Evolutionary conservation across 2,888 invertebrate species (phyloP).

Genomic region (Caenorhabditis becei): DNA sequence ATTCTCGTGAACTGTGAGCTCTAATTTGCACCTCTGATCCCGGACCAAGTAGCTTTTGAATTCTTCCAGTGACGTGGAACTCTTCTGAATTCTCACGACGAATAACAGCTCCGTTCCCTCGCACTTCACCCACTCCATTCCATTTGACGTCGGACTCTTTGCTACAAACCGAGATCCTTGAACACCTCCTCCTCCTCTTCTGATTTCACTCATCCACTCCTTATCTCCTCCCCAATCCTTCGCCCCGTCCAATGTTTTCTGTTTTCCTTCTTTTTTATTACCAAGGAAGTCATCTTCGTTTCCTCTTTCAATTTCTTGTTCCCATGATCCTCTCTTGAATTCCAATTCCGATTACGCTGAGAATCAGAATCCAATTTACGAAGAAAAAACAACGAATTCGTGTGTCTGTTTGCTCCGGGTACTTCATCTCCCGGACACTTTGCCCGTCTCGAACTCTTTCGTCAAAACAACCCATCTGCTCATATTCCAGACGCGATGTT

Average conservation of each 20-base stretch:
- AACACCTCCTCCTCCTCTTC: background rate
- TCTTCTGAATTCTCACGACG: background rate
- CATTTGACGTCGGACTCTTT: background rate
- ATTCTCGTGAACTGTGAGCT: background rate
- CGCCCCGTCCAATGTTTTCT: background rate
- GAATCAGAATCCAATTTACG: conserved; percentile 12
- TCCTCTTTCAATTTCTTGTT: too few relatives aligned
- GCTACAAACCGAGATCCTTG: background rate
- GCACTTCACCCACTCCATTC: background rate
- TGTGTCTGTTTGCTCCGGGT: background rate
- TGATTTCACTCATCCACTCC: background rate
- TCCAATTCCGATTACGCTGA: conserved; percentile 12
- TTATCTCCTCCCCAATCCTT: background rate
- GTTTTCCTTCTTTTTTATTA: background rate
- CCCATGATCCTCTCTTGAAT: too few relatives aligned
- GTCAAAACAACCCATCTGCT: background rate
- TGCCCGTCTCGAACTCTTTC: background rate
- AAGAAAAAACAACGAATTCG: conserved; percentile 1
- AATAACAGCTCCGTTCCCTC: conserved; percentile 1
- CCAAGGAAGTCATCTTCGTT: background rate
- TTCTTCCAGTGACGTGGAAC: background rate
- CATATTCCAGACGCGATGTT: conserved; percentile 29
- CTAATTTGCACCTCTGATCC: background rate
- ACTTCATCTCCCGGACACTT: background rate
- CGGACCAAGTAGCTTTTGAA: background rate